Evolutionary conservation across 2,888 invertebrate species (phyloP).

Genomic region (Eilema depressum): DNA sequence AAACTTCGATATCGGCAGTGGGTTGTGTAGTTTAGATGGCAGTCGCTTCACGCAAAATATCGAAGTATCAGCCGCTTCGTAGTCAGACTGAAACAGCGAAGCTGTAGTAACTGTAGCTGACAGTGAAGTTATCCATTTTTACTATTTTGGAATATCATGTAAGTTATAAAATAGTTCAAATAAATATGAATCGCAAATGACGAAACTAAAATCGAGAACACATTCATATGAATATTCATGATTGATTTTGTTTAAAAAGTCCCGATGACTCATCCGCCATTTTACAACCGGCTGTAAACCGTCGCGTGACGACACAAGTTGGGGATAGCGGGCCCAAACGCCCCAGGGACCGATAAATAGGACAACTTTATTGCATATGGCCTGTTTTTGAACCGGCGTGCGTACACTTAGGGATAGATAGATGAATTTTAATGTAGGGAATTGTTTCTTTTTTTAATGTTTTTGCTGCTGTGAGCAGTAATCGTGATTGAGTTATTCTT

Average conservation of each 20-base stretch:
- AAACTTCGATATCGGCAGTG: too few relatives aligned
- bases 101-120: too few relatives aligned
- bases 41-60: too few relatives aligned
- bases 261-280: slow-evolving; percentile 48
- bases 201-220: background rate
- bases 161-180: background rate
- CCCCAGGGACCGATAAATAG: slow-evolving; percentile 70
- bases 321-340: slow-evolving; percentile 42
- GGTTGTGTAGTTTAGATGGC: too few relatives aligned
- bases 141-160: background rate
- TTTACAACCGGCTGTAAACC: slow-evolving; percentile 60
- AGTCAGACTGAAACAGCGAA: too few relatives aligned
- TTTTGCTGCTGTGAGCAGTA: slow-evolving; percentile 8
- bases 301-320: slow-evolving; percentile 55
- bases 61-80: too few relatives aligned
- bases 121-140: background rate
- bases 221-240: slow-evolving; percentile 22
- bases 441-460: slow-evolving; percentile 16
- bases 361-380: slow-evolving; percentile 59
- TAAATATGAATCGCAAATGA: background rate
- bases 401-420: slow-evolving; percentile 28
- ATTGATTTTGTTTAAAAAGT: slow-evolving; percentile 43
- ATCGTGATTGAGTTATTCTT: slow-evolving; percentile 8
- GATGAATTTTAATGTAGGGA: slow-evolving; percentile 28
- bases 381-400: slow-evolving; percentile 43